Conservation (phyloP, 1,140 invertebrate species). For the Drosophila ohnishii region DNA sequence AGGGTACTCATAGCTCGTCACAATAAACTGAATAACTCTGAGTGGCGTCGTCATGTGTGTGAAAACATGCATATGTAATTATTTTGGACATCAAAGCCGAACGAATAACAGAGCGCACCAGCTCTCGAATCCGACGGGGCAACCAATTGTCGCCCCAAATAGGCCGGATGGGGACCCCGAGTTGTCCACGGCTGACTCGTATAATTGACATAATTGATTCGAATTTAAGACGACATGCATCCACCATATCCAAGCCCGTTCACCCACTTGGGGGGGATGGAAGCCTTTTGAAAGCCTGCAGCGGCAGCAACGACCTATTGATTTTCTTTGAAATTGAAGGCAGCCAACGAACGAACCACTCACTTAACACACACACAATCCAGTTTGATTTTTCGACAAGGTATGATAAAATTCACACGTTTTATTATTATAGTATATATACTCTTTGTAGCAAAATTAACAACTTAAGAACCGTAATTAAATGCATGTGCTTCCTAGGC, state of each 20-base stretch:
- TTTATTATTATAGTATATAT: slow-evolving; percentile 25
- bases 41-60: slow-evolving; percentile 25
- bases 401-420: slow-evolving; percentile 51
- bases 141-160: slow-evolving; percentile 63
- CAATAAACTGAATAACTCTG: not conserved
- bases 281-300: slow-evolving; percentile 11
- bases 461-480: slow-evolving; percentile 63
- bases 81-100: slow-evolving; percentile 38
- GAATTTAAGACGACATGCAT: slow-evolving; percentile 44
- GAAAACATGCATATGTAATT: slow-evolving; percentile 41
- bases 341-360: not conserved
- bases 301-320: slow-evolving; percentile 40
- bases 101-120: not conserved
- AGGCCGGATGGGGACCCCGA: slow-evolving; percentile 30
- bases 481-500: slow-evolving; percentile 60
- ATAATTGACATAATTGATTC: slow-evolving; percentile 74
- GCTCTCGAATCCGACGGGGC: not conserved
- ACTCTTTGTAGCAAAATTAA: slow-evolving; percentile 33
- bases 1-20: not conserved
- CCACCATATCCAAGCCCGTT: slow-evolving; percentile 11
- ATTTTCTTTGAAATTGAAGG: slow-evolving; percentile 39
- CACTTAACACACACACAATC: slow-evolving; percentile 9
- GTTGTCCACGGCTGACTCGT: slow-evolving; percentile 21
- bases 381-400: slow-evolving; percentile 8
- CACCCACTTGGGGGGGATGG: slow-evolving; percentile 1